Conservation (phyloP, 1,140 invertebrate genomes). For the Heterodera schachtii region DNA sequence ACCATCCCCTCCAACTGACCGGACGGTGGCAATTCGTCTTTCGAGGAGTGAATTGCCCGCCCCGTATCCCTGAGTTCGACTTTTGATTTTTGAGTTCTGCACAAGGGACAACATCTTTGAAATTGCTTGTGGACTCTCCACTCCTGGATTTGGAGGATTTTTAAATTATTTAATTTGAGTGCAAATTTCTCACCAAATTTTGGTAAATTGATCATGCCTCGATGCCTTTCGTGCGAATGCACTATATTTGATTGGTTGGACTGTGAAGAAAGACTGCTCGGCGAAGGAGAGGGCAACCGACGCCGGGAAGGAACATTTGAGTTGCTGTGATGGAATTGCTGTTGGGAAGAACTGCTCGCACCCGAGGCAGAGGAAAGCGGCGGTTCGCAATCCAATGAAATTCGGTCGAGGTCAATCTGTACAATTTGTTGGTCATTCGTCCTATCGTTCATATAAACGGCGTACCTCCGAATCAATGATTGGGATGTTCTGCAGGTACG, state of each 20-base stretch:
- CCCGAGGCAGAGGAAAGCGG: slow-evolving; percentile 23
- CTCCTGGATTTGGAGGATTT: slow-evolving; percentile 73
- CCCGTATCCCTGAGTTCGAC: neutral
- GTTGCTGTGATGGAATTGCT: slow-evolving; percentile 42
- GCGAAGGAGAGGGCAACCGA: slow-evolving; percentile 83
- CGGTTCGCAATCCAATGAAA: slow-evolving; percentile 87
- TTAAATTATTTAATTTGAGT: slow-evolving; percentile 20
- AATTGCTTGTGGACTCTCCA: slow-evolving; percentile 91
- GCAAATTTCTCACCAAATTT: slow-evolving; percentile 72
- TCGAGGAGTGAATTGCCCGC: neutral
- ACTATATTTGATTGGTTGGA: slow-evolving; percentile 70
- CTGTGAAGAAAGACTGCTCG: slow-evolving; percentile 76
- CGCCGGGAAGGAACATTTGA: slow-evolving; percentile 74
- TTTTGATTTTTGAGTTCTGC: slow-evolving; percentile 76
- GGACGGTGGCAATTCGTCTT: slow-evolving; percentile 12
- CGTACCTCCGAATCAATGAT: slow-evolving; percentile 81
- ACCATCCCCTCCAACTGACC: neutral
- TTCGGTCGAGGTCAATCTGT: slow-evolving; percentile 77
- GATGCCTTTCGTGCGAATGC: slow-evolving; percentile 51
- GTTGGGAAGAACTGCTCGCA: slow-evolving; percentile 27
- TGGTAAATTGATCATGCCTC: slow-evolving; percentile 52
- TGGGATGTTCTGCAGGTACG: slow-evolving; percentile 88
- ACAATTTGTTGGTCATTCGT: neutral
- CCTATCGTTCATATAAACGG: neutral
- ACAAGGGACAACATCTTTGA: slow-evolving; percentile 85